Percentiles rank a stretch among this genome's conserved stretches.
Conservation (phyloP, 2,113 vertebrate species). For the Bothrops jararaca region DNA sequence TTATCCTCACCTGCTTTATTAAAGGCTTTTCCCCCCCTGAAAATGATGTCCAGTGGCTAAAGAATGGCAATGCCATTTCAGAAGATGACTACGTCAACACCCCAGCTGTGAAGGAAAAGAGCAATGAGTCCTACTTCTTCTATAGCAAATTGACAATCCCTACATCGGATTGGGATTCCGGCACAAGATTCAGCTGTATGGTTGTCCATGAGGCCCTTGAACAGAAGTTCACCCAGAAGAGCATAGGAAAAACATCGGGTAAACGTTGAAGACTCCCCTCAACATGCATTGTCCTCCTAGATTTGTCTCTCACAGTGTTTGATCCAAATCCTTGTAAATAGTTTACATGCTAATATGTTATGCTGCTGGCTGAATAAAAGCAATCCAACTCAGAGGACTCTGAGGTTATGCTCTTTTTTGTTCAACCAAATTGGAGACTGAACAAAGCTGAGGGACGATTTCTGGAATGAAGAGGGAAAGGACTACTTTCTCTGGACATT, state of each 20-base stretch:
- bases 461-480: background rate
- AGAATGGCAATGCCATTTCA: background rate
- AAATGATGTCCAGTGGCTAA: rapidly evolving
- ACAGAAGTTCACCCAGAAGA: no score
- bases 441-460: background rate
- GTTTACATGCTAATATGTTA: background rate
- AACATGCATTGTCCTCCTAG: background rate
- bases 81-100: background rate
- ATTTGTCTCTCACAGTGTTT: background rate
- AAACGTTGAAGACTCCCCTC: background rate
- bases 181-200: rapidly evolving
- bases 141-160: background rate
- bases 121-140: rapidly evolving
- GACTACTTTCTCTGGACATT: background rate
- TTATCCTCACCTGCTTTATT: background rate
- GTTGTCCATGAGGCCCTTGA: background rate
- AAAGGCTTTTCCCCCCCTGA: rapidly evolving
- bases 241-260: background rate
- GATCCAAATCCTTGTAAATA: background rate
- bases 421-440: background rate
- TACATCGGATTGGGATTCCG: rapidly evolving
- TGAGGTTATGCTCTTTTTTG: background rate
- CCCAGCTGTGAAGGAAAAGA: background rate
- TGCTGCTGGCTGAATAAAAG: background rate
- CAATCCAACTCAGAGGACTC: background rate